These are phyloP conservation scores for Merluccius polli DNA, from an alignment of 2,797 vertebrate genomes.

Conservation along the genomic window DNA sequence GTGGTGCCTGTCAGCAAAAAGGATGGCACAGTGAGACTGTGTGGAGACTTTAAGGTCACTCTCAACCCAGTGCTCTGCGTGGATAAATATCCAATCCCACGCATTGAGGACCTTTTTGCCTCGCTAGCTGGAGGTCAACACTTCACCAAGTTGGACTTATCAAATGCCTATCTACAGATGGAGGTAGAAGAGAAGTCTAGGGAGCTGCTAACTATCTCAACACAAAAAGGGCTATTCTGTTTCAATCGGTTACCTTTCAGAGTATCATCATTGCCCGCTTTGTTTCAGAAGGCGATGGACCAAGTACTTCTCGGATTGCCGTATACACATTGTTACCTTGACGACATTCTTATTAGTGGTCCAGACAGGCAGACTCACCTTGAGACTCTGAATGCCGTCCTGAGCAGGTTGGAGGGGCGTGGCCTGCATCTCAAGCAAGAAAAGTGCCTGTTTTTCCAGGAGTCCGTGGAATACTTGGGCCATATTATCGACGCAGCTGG, in stretches of 20 bases:
- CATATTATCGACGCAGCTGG: constrained; percentile 8
- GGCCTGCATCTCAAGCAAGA: background rate
- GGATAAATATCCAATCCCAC: constrained; percentile 8
- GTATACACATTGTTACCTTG: constrained; percentile 11
- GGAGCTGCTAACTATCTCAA: background rate
- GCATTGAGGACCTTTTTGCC: background rate
- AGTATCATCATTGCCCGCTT: background rate
- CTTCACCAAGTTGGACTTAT: background rate
- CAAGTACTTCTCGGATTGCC: background rate
- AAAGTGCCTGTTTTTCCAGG: constrained; percentile 12
- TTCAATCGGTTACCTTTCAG: constrained; percentile 2
- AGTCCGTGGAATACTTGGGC: constrained; percentile 8
- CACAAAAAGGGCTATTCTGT: background rate
- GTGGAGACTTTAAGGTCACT: constrained; percentile 8
- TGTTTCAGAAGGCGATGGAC: constrained; percentile 9
- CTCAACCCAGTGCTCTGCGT: constrained; percentile 13
- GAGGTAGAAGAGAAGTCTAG: background rate
- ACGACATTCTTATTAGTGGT: constrained; percentile 2
- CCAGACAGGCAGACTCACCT: too few relatives aligned
- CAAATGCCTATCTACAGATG: constrained; percentile 14
- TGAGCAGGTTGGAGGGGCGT: too few relatives aligned
- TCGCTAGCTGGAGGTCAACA: too few relatives aligned
- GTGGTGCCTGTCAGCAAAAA: constrained; percentile 11
- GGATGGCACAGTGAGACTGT: constrained; percentile 12
- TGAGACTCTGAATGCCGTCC: too few relatives aligned